Percentiles rank a stretch among this genome's conserved stretches.
Conservation (phyloP, 2,113 vertebrate genomes). For the Gopherus flavomarginatus region DNA sequence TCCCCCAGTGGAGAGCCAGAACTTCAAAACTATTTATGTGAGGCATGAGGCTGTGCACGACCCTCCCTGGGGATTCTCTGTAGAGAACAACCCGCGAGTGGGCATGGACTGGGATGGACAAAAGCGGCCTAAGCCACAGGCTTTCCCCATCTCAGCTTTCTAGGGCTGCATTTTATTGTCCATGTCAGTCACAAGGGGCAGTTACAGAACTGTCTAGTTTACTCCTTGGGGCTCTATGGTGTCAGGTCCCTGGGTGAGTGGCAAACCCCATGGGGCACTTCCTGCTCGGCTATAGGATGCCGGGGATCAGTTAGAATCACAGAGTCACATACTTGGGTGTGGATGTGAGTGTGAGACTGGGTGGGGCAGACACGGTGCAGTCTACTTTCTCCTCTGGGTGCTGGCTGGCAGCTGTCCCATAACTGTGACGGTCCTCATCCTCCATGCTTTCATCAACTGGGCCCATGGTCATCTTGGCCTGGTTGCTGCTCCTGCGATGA, state of each 20-base stretch:
- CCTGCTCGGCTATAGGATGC: neutral
- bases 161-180: neutral
- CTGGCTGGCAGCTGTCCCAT: neutral
- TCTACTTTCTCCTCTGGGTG: neutral
- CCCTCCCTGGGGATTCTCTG: neutral
- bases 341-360: neutral
- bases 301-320: neutral
- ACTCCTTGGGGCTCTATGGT: neutral
- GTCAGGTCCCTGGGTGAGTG: neutral
- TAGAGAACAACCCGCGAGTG: too few species aligned
- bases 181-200: neutral
- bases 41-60: neutral
- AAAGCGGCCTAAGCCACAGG: neutral
- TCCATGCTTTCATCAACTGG: neutral
- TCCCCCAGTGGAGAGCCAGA: neutral
- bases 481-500: neutral
- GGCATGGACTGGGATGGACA: neutral
- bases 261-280: neutral
- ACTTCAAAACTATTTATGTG: neutral
- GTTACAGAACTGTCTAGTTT: neutral
- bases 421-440: neutral
- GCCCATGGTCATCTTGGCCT: neutral
- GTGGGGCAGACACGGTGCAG: neutral
- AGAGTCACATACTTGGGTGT: neutral
- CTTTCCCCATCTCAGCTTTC: neutral